Conservation (phyloP, 2,113 vertebrate species). For the Gavia stellata region DNA sequence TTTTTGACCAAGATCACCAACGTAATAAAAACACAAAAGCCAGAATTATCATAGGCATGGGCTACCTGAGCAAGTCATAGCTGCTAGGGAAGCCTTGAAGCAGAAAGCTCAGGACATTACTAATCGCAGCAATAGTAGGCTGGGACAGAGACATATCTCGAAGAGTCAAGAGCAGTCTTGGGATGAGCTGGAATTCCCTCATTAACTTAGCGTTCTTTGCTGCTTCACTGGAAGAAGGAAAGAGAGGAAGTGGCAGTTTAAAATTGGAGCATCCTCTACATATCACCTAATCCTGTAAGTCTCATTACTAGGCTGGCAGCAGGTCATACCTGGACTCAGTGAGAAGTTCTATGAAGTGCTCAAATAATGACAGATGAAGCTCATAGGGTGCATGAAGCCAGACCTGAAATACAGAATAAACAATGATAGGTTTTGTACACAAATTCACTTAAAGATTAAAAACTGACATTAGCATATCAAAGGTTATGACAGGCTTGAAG, state of each 20-base stretch:
- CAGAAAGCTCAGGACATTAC: slow-evolving; percentile 91
- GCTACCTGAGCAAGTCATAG: slow-evolving; percentile 92
- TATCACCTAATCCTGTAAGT: neutral
- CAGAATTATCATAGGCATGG: neutral
- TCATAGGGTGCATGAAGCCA: slow-evolving; percentile 99
- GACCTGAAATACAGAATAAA: slow-evolving; percentile 77
- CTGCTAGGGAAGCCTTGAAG: slow-evolving; percentile 94
- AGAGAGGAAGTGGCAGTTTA: neutral
- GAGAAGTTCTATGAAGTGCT: slow-evolving; percentile 96
- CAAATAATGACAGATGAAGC: slow-evolving; percentile 95
- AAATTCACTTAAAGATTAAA: neutral
- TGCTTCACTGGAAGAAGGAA: slow-evolving; percentile 81
- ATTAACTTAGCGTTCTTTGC: slow-evolving; percentile 93
- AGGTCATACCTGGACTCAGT: slow-evolving; percentile 90
- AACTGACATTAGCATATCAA: neutral
- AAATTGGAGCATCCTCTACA: neutral
- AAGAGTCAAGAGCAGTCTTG: slow-evolving; percentile 89
- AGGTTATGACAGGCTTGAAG: neutral
- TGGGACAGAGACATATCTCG: slow-evolving; percentile 91
- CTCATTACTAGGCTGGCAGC: neutral
- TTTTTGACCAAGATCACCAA: neutral
- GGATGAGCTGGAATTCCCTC: slow-evolving; percentile 94
- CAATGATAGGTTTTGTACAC: neutral
- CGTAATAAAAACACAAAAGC: neutral
- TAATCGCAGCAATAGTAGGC: slow-evolving; percentile 89